Evolutionary conservation across 2,113 vertebrate species (phyloP).

Genomic region (Cololabis saira): DNA sequence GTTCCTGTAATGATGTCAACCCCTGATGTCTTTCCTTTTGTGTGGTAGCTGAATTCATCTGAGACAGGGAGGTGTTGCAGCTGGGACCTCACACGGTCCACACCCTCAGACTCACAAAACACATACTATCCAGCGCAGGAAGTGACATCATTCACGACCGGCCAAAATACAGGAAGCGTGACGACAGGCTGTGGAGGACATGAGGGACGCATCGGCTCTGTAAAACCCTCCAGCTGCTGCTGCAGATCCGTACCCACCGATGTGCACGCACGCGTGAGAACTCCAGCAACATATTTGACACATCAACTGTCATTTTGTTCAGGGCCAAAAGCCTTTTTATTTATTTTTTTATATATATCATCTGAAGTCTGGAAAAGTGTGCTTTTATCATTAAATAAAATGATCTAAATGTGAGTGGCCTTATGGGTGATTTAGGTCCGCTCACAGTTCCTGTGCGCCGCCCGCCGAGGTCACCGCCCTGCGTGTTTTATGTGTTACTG

Average conservation of each 20-base stretch:
- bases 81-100: conserved; percentile 59
- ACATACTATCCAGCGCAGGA: conserved; percentile 62
- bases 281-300: conserved; percentile 18
- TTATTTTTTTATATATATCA: conserved; percentile 11
- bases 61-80: conserved; percentile 53
- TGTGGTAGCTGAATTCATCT: conserved; percentile 7
- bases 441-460: too few species aligned
- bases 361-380: conserved; percentile 28
- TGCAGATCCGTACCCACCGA: conserved; percentile 44
- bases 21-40: conserved; percentile 14
- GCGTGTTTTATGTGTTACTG: too few species aligned
- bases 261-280: conserved; percentile 25
- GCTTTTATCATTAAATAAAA: background rate
- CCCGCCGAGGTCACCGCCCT: too few species aligned
- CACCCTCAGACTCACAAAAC: conserved; percentile 37
- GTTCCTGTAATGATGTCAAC: conserved; percentile 6
- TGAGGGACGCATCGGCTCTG: conserved; percentile 57
- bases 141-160: conserved; percentile 74
- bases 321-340: conserved; percentile 4
- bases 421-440: too few species aligned
- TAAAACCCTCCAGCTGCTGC: conserved; percentile 62
- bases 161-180: conserved; percentile 76
- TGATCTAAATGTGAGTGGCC: too few species aligned
- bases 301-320: conserved; percentile 28
- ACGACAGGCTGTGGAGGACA: conserved; percentile 65